phyloP scores from a whole-genome alignment of 1,140 invertebrate species.

The Ostrea denselamellosa region DNA sequence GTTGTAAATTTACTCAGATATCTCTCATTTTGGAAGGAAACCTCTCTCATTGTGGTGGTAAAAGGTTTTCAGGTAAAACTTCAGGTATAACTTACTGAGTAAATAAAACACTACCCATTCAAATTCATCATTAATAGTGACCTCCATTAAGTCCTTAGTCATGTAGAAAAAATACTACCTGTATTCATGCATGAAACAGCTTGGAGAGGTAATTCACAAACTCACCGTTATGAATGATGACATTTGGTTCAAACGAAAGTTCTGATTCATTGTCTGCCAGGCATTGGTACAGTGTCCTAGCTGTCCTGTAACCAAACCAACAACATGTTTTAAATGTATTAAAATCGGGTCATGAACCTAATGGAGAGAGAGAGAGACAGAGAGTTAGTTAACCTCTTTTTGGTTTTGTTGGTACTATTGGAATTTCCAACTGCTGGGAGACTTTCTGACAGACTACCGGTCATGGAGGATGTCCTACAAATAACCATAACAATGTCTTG shows the following conservation, averaged over 20 bases:
- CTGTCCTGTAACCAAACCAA: constrained; percentile 77
- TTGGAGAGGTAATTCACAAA: constrained; percentile 46
- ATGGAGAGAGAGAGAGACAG: neutral
- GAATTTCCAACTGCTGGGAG: constrained; percentile 53
- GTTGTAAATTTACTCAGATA: no score
- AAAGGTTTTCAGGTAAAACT: no score
- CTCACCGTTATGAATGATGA: constrained; percentile 97
- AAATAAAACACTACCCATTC: no score
- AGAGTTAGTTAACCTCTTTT: neutral
- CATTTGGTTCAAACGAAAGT: constrained; percentile 98
- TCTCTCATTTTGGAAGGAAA: no score
- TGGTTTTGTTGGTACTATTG: constrained; percentile 26
- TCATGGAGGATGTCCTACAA: constrained; percentile 67
- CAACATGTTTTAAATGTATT: neutral
- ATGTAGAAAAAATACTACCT: no score
- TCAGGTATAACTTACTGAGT: no score
- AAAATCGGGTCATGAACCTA: neutral
- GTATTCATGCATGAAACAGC: no score
- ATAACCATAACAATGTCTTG: neutral
- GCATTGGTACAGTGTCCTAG: constrained; percentile 96
- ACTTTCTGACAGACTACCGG: constrained; percentile 70
- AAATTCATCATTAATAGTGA: no score
- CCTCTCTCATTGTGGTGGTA: no score
- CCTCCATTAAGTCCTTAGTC: no score
- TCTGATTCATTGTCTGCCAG: constrained; percentile 97